Base-by-base conservation (phyloP, 2,888 invertebrate species). In the Conops quadrifasciatus region DNA sequence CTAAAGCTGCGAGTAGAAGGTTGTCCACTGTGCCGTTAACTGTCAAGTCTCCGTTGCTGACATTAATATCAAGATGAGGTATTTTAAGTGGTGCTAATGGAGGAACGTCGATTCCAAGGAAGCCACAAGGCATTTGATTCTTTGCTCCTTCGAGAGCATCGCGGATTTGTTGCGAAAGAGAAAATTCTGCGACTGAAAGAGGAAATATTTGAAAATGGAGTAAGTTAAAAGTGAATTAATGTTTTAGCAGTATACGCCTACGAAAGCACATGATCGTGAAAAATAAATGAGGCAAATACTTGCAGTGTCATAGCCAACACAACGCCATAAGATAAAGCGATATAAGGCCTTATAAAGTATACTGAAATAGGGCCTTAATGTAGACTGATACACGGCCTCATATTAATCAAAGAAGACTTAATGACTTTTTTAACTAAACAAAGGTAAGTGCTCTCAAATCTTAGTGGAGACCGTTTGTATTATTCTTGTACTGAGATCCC, bases 71-170 rank as follows among this genome's bases (percentile, higher is more conserved):
- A 53, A 75, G 72, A 59, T 84, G 78, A 0, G 43, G 7, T 1
- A 76, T 16, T 53, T 64, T 71, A 1, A 77, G 59, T 0, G 84
- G 84, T 2, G 81, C 82, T 21, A 84, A 30, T 1, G 81, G 77
- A n/a, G 84, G 83, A 26, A 84, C 73, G 7, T 81, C 82, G 30
- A 73, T 45, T 0, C 72, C 24, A 0, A 81, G 81, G 59, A 74
- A 79, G 30, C 84, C 84, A 9, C 80, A 77, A 2, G 75, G 79
- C 78, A 84, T 75, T 53, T 78, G 68, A 0, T 60, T n/a, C 16
- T 77, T 79, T 0, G 76, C 0, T 0, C 16, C 62, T 72, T 84
- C 82, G 56, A 84, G 65, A 0, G 1, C 21, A 7, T 80, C 79
- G 7, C 73, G 47, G 36, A 79, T 69, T 7, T 74, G 68, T 45